These are phyloP conservation scores for Malurus splendens DNA, from an alignment of 2,797 vertebrate species.

Conservation along the genomic window DNA sequence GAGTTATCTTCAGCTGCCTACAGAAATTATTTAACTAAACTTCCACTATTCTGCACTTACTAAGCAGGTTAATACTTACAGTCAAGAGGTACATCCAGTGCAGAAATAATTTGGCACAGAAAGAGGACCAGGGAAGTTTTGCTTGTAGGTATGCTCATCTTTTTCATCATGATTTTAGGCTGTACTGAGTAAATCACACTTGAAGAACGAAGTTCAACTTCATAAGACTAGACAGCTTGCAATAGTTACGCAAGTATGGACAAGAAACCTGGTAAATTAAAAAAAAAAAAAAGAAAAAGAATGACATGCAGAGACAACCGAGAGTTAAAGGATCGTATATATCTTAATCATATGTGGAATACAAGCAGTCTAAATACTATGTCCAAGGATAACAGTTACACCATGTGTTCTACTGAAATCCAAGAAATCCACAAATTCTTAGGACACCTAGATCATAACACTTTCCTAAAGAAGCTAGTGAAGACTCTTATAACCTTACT, in stretches of 20 bases:
- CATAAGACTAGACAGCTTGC: conserved; percentile 40
- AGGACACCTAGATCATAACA: background rate
- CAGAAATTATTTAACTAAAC: background rate
- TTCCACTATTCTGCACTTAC: background rate
- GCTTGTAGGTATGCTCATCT: conserved; percentile 67
- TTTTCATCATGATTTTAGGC: conserved; percentile 78
- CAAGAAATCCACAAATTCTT: background rate
- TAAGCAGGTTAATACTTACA: conserved; percentile 78
- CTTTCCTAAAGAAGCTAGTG: background rate
- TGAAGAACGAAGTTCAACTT: conserved; percentile 55
- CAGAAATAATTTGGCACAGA: conserved; percentile 78
- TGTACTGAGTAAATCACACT: conserved; percentile 61
- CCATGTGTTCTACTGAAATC: background rate
- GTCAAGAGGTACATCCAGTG: conserved; percentile 93
- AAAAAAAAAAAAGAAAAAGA: conserved; percentile 21
- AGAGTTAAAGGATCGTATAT: background rate
- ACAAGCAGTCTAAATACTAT: background rate
- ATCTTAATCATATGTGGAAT: background rate
- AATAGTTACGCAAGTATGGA: conserved; percentile 58
- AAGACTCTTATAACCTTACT: background rate
- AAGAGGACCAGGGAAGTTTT: conserved; percentile 76
- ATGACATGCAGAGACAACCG: background rate
- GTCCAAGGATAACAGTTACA: background rate
- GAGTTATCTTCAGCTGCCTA: background rate
- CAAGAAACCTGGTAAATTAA: conserved; percentile 62